A percentile compares a stretch with the other conserved stretches of the same genome.
Evolutionary conservation across 2,113 vertebrate genomes (phyloP).

Genomic region (Beaufortia kweichowensis): DNA sequence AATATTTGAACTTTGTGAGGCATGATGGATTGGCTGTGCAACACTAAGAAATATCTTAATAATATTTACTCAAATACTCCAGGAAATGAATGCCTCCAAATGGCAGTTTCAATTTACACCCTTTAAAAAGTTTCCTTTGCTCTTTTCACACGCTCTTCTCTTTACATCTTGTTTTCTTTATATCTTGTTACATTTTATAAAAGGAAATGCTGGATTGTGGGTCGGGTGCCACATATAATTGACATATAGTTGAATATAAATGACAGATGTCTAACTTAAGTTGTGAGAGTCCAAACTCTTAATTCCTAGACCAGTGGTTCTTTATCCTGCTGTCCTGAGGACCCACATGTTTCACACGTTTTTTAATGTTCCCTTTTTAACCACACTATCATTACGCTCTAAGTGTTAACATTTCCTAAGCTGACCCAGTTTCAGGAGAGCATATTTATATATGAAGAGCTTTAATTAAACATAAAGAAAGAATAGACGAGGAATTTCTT

Average conservation of each 20-base stretch:
- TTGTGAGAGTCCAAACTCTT: background rate
- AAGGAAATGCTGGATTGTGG: constrained; percentile 3
- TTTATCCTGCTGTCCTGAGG: too few species aligned
- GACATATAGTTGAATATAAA: background rate
- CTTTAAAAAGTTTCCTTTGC: constrained; percentile 48
- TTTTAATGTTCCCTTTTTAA: too few species aligned
- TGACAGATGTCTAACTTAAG: background rate
- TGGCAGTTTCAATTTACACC: constrained; percentile 66
- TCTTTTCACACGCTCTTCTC: constrained; percentile 19
- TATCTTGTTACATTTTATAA: background rate
- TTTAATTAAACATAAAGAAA: too few species aligned
- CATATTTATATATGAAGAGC: too few species aligned
- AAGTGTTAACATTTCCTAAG: too few species aligned
- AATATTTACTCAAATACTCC: constrained; percentile 71
- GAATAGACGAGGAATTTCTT: too few species aligned
- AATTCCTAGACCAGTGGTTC: too few species aligned
- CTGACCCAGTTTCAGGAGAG: too few species aligned
- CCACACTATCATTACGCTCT: too few species aligned
- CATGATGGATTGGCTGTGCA: constrained; percentile 67
- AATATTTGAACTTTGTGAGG: constrained; percentile 60
- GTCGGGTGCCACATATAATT: background rate
- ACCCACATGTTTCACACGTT: too few species aligned
- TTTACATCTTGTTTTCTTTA: constrained; percentile 19
- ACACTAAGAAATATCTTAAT: constrained; percentile 65
- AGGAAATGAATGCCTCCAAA: constrained; percentile 68